Evolutionary conservation across 1,140 invertebrate species (phyloP), one percentile per base, ranked within the genome.

Genomic region (Bombus balteatus): DNA sequence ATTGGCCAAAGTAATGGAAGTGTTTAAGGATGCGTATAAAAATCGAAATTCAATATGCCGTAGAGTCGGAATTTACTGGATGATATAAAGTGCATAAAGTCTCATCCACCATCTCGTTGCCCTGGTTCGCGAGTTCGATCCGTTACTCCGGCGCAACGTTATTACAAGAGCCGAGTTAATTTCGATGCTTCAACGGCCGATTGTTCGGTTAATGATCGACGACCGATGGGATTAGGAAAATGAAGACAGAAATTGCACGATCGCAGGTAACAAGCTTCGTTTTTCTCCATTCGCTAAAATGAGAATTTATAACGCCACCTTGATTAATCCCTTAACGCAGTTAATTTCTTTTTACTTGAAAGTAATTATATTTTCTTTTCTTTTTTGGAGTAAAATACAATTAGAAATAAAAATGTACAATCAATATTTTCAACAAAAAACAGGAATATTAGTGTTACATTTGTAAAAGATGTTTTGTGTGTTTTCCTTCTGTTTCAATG

Each of bases 11-110:
- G 85, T 77, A 86, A 90, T 86, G 88, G 88, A 39, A 75, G 57
- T 77, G 86, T 85, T 90, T 88, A 85, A 86, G 81, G 80, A 62
- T 62, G 71, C 80, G 79, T 80, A 77, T 81, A 90, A 88, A 90
- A 90, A 90, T 89, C 83, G 86, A 89, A 87, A 90, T 90, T 82
- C 82, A 77, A 90, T 89, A 90, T 84, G 57, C 47, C 66, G 34
- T 73, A 53, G 85, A 83, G 41, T 66, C 39, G 57, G 73, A 72
- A 86, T 83, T 83, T 77, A 81, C 78, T 13, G 83, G 70, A 85
- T 57, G 71, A 85, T 66, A 74, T 85, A 81, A 81, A 85, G 28
- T 28, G 59, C 78, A 57, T 74, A 74, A 74, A 85, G 70, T 66
- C 41, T 43, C 37, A 10, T 68, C 41, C 57, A 3, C 66, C 34